Evolutionary conservation across 2,888 invertebrate genomes (phyloP), one percentile per base, ranked within the genome.

Genomic region (Pachliopta kotzebuea): DNA sequence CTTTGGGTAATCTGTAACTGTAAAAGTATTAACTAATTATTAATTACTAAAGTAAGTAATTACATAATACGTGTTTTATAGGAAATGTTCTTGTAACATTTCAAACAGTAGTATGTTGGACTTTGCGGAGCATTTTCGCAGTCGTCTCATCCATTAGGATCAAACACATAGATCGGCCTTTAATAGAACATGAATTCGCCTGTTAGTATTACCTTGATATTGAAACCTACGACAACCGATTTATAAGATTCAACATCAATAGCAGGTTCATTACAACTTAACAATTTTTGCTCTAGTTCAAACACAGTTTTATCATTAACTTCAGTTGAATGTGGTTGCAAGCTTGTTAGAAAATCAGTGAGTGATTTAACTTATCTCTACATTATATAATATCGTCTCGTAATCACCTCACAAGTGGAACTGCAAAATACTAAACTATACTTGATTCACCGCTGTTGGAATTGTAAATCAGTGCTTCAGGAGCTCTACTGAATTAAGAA

Each of bases 101-200:
- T 54, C 18, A 18, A 31, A 59, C 59, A 59, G 21, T 31, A 52
- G 21, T 14, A 52, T 23, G n/a, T 42, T 9, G 18, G 37, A 53
- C 60, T 60, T 60, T 65, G 53, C 56, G 56, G 56, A 53, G 42
- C 45, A 14, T 50, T 56, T 64, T 26, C 24, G 52, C 20, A 60
- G 60, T 60, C 64, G 60, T 56, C 64, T 65, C 53, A 60, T 52
- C 60, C 60, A 65, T 65, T 65, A 65, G 45, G 60, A 60, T n/a
- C 60, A 56, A 64, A 64, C 56, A n/a, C n/a, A n/a, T n/a, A 65
- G 60, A 56, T 56, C 56, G 56, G 60, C 56, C 56, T 55, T 63
- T 59, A 64, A 50, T 60, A 11, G 56, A 64, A 64, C 64, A 64
- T 45, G 45, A 45, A 18, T 45, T 45, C 45, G 45, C n/a, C n/a